Conservation (phyloP, 2,113 vertebrate genomes). For the Rallus limicola region DNA sequence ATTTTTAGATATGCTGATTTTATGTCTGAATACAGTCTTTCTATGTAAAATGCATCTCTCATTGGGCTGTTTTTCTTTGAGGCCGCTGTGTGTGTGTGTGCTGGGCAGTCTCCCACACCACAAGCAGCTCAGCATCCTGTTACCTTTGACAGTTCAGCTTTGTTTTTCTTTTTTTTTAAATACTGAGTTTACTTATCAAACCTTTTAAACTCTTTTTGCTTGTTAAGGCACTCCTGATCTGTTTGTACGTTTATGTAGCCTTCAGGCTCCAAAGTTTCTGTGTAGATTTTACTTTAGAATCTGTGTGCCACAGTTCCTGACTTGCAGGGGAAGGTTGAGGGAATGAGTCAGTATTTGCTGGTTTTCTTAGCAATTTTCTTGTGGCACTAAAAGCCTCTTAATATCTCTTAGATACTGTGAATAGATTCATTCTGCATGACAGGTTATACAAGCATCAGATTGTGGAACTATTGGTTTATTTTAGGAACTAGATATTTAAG, state of each 20-base stretch:
- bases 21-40: not conserved
- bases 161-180: not conserved
- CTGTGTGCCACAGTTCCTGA: not conserved
- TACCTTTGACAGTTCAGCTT: not conserved
- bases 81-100: not conserved
- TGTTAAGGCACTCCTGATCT: not conserved
- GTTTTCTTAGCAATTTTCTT: not conserved
- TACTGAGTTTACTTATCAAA: slow-evolving; percentile 2
- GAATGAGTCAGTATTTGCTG: not conserved
- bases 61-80: slow-evolving; percentile 8
- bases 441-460: not conserved
- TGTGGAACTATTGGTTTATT: not conserved
- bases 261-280: not conserved
- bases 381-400: not conserved
- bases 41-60: slow-evolving; percentile 40
- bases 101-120: not conserved
- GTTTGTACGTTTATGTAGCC: not conserved
- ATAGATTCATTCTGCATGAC: not conserved
- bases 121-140: not conserved
- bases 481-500: not conserved
- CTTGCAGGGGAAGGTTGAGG: not conserved
- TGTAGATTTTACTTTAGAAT: not conserved
- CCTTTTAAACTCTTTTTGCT: not conserved
- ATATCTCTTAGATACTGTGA: not conserved
- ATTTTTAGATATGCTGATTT: slow-evolving; percentile 66